Evolutionary conservation across 2,888 invertebrate species (phyloP).

Genomic region (Tetranychus truncatus): DNA sequence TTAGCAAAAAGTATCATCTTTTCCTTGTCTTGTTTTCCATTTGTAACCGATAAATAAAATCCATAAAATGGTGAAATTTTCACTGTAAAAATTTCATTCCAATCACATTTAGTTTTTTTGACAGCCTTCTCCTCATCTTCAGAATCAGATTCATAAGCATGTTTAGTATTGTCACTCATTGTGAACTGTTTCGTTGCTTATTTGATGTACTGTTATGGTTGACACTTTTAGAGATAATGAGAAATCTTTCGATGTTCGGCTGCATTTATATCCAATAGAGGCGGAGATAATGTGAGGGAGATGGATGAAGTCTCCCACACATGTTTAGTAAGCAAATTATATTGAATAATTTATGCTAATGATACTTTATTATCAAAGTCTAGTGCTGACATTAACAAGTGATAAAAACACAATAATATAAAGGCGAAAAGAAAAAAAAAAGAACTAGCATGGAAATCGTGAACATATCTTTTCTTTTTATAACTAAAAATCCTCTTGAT

Average conservation of each 20-base stretch:
- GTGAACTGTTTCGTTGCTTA: too few species aligned
- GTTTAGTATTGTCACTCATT: background rate
- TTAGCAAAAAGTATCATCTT: background rate
- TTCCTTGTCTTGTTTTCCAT: background rate
- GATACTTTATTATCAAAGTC: too few species aligned
- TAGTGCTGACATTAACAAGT: too few species aligned
- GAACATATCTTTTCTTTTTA: background rate
- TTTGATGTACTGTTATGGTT: background rate
- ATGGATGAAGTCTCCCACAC: too few species aligned
- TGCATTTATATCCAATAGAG: too few species aligned
- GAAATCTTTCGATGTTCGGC: too few species aligned
- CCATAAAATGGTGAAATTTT: background rate
- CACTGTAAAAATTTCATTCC: background rate
- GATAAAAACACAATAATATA: background rate
- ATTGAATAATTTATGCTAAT: too few species aligned
- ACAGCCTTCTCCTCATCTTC: background rate
- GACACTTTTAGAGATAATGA: too few species aligned
- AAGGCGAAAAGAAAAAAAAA: background rate
- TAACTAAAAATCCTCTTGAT: background rate
- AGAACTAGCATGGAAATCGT: background rate
- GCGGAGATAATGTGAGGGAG: too few species aligned
- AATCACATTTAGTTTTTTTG: background rate
- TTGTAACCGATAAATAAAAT: background rate
- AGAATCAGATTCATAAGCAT: background rate
- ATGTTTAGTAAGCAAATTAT: too few species aligned